These are phyloP conservation scores for Burhinus bistriatus DNA, from an alignment of 2,113 vertebrate species.

Conservation along the genomic window DNA sequence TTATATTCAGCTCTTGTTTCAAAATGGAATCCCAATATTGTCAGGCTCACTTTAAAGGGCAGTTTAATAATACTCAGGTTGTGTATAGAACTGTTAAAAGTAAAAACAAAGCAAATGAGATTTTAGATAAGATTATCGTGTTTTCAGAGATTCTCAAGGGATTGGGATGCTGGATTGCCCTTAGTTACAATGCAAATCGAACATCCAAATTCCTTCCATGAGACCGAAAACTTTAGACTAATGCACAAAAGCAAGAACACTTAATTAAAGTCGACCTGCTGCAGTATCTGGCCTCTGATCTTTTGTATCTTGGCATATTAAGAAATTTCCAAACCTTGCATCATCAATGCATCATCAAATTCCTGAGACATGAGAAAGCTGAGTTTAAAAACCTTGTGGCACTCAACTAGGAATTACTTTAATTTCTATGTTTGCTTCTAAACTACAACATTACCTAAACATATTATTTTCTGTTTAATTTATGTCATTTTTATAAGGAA, in stretches of 20 bases:
- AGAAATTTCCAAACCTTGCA: background rate
- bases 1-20: background rate
- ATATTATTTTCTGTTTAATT: constrained; percentile 34
- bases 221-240: background rate
- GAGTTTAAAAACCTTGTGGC: background rate
- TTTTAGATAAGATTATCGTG: background rate
- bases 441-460: constrained; percentile 4
- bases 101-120: constrained; percentile 30
- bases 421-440: background rate
- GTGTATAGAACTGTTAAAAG: background rate
- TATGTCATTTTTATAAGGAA: constrained; percentile 25
- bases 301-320: background rate
- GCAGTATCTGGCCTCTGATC: background rate
- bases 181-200: constrained; percentile 4
- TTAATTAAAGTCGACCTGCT: background rate
- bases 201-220: background rate
- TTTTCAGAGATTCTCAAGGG: background rate
- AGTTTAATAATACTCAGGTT: constrained; percentile 11
- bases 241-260: background rate
- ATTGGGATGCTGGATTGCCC: background rate
- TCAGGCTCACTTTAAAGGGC: constrained; percentile 15
- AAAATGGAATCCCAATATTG: constrained; percentile 10
- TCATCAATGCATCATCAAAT: background rate
- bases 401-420: background rate
- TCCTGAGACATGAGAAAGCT: background rate